These are phyloP conservation scores for Ptychobarbus kaznakovi DNA, from an alignment of 2,797 vertebrate genomes.

Conservation along the genomic window DNA sequence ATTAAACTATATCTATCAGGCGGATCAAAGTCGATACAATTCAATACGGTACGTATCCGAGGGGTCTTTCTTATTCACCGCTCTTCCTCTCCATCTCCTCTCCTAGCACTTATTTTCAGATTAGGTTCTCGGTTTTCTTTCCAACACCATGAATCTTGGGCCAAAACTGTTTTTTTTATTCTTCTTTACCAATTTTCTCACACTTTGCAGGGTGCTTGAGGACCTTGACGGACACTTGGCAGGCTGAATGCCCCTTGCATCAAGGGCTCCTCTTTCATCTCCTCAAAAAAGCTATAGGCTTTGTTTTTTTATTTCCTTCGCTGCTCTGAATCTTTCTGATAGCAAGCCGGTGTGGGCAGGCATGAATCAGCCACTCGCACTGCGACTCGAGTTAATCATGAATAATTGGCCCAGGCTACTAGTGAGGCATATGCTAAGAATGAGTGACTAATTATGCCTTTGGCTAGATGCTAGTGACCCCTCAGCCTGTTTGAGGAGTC, in stretches of 20 bases:
- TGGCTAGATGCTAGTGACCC: constrained; percentile 52
- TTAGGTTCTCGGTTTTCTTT: constrained; percentile 44
- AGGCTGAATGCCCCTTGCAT: constrained; percentile 53
- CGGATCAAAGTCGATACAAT: constrained; percentile 50
- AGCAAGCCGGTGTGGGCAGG: constrained; percentile 10
- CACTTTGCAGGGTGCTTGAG: constrained; percentile 45
- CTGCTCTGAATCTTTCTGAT: constrained; percentile 40
- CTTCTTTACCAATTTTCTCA: constrained; percentile 49
- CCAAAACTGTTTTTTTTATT: constrained; percentile 44
- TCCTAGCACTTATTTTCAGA: constrained; percentile 39
- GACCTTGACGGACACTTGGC: constrained; percentile 56
- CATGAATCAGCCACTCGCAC: constrained; percentile 43
- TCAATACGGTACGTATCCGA: constrained; percentile 46
- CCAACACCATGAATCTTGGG: constrained; percentile 37
- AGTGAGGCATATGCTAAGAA: constrained; percentile 60
- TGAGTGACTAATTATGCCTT: constrained; percentile 63
- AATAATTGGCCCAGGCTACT: constrained; percentile 59
- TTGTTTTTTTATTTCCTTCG: constrained; percentile 38
- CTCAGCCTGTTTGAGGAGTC: constrained; percentile 61
- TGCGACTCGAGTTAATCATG: constrained; percentile 55
- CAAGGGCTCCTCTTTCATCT: constrained; percentile 55
- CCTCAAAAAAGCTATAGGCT: constrained; percentile 35
- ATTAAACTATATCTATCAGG: constrained; percentile 55
- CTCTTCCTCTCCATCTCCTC: constrained; percentile 9
- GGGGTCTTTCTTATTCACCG: constrained; percentile 31